Evolutionary conservation across 2,888 invertebrate species (phyloP).

Genomic region (Dioctria linearis): DNA sequence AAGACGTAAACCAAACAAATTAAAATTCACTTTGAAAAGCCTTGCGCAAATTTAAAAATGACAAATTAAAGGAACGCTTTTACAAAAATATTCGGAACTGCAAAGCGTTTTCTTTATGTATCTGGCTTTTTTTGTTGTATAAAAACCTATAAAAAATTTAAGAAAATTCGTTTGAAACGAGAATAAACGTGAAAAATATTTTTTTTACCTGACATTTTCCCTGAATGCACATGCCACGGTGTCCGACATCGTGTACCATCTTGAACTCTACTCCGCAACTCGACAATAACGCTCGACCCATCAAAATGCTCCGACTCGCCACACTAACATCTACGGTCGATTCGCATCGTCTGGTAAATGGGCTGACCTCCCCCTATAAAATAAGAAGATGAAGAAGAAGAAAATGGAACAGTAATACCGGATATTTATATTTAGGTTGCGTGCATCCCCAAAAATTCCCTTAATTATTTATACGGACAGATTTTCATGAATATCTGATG

Average conservation of each 20-base stretch:
- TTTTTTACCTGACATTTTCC: constrained; percentile 92
- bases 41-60: too few species aligned
- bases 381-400: constrained; percentile 46
- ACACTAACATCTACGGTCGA: constrained; percentile 61
- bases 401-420: constrained; percentile 19
- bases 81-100: too few species aligned
- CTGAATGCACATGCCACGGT: constrained; percentile 93
- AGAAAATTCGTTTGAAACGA: neutral
- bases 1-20: too few species aligned
- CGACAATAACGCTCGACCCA: constrained; percentile 81
- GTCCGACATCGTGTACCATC: constrained; percentile 92
- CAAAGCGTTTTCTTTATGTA: too few species aligned
- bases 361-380: constrained; percentile 69
- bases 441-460: constrained; percentile 14
- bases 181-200: neutral
- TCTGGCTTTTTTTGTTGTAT: too few species aligned
- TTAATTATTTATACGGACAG: constrained; percentile 58
- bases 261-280: constrained; percentile 87
- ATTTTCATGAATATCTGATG: constrained; percentile 59
- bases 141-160: neutral
- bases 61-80: too few species aligned
- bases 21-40: too few species aligned
- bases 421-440: neutral
- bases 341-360: constrained; percentile 68
- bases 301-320: constrained; percentile 73